Evolutionary conservation across 2,888 invertebrate genomes (phyloP).

Genomic region (Chymomyza amoena): DNA sequence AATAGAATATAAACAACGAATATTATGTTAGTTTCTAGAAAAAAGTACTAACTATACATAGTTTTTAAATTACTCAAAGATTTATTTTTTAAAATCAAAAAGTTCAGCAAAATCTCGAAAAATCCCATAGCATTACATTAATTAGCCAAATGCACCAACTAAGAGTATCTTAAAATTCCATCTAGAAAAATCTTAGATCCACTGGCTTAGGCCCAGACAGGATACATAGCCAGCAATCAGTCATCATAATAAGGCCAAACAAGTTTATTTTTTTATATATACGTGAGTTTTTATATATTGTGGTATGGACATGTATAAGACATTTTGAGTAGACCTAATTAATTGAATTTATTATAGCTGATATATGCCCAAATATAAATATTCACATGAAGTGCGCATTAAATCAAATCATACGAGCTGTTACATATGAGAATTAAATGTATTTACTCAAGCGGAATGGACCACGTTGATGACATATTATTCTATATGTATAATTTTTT

Average conservation of each 20-base stretch:
- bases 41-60: no score
- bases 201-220: conserved; percentile 21
- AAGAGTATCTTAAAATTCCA: neutral
- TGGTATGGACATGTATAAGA: neutral
- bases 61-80: no score
- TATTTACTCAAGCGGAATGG: neutral
- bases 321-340: conserved; percentile 48
- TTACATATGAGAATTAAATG: neutral
- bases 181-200: neutral
- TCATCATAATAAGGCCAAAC: conserved; percentile 64
- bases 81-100: no score
- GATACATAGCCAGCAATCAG: conserved; percentile 45
- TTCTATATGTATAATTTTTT: no score
- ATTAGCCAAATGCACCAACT: no score
- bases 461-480: neutral
- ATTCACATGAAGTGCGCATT: neutral
- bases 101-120: no score
- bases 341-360: conserved; percentile 68
- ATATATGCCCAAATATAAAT: conserved; percentile 34
- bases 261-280: conserved; percentile 4
- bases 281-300: conserved; percentile 1
- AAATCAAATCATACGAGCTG: neutral
- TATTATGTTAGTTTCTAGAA: no score
- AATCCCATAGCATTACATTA: no score
- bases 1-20: no score